Conservation (phyloP, 1,140 invertebrate genomes). For the Danaus melanippus region DNA sequence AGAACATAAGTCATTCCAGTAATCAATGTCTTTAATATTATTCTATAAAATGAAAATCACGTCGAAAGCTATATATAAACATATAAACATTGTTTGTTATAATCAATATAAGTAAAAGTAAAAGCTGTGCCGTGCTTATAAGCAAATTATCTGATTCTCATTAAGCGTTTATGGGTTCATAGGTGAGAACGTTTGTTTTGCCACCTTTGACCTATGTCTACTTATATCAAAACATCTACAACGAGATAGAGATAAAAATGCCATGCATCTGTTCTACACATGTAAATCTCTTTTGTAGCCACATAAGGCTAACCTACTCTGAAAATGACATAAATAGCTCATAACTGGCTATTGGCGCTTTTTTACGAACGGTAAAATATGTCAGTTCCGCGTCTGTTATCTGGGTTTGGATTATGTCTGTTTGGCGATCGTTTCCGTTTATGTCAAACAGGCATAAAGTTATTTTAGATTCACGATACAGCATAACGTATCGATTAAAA, state of each 20-base stretch:
- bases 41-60: too few relatives aligned
- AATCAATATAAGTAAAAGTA: too few relatives aligned
- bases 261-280: conserved; percentile 39
- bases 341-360: conserved; percentile 18
- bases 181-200: background rate
- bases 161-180: too few relatives aligned
- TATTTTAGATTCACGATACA: conserved; percentile 4
- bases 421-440: conserved; percentile 15
- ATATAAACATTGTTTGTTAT: too few relatives aligned
- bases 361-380: conserved; percentile 27
- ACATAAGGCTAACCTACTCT: conserved; percentile 44
- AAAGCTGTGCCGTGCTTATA: too few relatives aligned
- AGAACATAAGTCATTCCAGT: too few relatives aligned
- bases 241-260: conserved; percentile 16
- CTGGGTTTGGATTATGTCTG: conserved; percentile 12
- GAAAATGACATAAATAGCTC: conserved; percentile 49
- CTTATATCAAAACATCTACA: conserved; percentile 15
- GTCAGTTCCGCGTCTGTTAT: conserved; percentile 40
- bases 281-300: conserved; percentile 49
- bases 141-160: too few relatives aligned
- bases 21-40: too few relatives aligned
- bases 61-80: too few relatives aligned
- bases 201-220: conserved; percentile 18
- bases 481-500: conserved; percentile 5
- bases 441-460: conserved; percentile 4